Base-by-base conservation (phyloP, 2,797 vertebrate genomes). In the Eupleurogrammus muticus region DNA sequence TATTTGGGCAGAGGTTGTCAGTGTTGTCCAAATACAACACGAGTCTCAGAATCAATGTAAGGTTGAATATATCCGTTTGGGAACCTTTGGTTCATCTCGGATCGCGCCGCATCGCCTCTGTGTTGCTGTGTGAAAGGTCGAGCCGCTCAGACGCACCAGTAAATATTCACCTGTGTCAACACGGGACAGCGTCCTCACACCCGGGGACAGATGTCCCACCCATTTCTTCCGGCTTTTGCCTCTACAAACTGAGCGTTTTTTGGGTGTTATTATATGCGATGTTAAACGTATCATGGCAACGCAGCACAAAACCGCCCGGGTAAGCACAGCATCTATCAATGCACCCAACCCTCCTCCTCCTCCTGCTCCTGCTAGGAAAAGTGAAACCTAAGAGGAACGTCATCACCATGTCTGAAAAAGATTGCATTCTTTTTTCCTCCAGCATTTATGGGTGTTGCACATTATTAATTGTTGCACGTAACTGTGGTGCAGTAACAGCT, bases 91-190 rank as follows among this genome's bases (percentile, higher is more conserved):
- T 58, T 46, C 48, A 13, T 36, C 36, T 60, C 19, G 56, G 10
- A 50, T 63, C 32, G 20, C 52, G 60, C 56, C 42, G 54, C 38
- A 44, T 46, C 23, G 24, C 19, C 5, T 51, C 17, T 32, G 23
- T 9, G n/a, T 44, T 34, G 32, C 34, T 17, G 52, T 53, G 47
- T 5, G 55, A 49, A 52, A 32, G 21, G 5, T 9, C 20, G 10
- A 10, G 17, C 21, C 34, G 28, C 21, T 34, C 17, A 17, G 38
- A 11, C n/a, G 21, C 23, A 35, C n/a, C 44, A 32, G 42, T 51
- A 47, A 57, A 34, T 49, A 40, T n/a, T 47, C 52, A 51, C 34
- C 51, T 32, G 51, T 47, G 60, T 70, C 19, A 46, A 53, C 21
- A 59, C 52, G 21, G 20, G 17, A 42, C 36, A 44, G 36, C 0